Base-by-base conservation (phyloP, 2,797 vertebrate genomes). In the Scarus forsteni region DNA sequence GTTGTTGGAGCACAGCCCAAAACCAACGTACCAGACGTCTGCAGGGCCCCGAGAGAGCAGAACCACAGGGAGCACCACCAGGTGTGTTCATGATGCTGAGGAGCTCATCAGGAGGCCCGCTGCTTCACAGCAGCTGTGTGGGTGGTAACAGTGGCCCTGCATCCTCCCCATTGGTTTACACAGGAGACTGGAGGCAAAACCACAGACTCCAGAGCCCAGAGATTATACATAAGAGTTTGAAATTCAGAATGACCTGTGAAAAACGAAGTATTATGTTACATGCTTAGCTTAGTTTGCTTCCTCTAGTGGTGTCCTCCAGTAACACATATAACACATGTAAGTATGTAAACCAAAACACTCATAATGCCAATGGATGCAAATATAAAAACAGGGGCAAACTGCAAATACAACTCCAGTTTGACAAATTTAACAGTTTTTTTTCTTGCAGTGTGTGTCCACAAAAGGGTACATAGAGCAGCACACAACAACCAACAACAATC, bases 101-200 rank as follows among this genome's bases (percentile, higher is more conserved):
- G 63, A 27, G 72, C 66, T 85, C 76, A 66, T 82, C 81, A 77
- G 79, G 71, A 70, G 74, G 50, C 60, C 66, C 60, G 53, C 2
- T 27, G 59, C 61, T 52, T 69, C 15, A 13, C 66, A 72, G 35
- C 84, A 87, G 76, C 77, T 88, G 86, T 84, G 70, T 81, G 66
- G 79, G 83, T 86, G 80, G 80, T 58, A 86, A 84, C 79, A 83
- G 79, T 83, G 76, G 73, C 74, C 66, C 80, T 60, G 78, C 63
- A 62, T 53, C 70, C 57, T 72, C 68, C 73, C 60, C 19, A 58
- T 16, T 19, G 53, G 56, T 15, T 70, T 63, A 49, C 46, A 73
- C 34, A 8, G 61, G 14, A 64, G 43, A 39, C 42, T 61, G 75
- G 76, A 36, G 44, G 72, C 58, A 35, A 19, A 54, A 56, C 50